A percentile compares a stretch with the other conserved stretches of the same genome.
Conservation (phyloP, 2,888 invertebrate genomes). For the Subacronicta megacephala region DNA sequence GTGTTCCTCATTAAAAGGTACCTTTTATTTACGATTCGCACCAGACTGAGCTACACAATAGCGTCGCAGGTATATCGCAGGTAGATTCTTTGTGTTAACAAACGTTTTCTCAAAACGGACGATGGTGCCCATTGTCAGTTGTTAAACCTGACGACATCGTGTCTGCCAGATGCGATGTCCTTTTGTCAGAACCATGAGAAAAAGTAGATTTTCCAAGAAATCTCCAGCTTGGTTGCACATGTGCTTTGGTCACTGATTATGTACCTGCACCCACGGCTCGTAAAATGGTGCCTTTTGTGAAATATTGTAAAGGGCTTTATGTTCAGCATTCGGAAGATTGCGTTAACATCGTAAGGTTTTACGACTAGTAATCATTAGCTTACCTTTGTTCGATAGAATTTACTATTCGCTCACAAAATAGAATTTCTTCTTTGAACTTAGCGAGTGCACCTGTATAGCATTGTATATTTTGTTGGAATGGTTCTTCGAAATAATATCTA, state of each 20-base stretch:
- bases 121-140: constrained; percentile 65
- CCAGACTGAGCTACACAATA: constrained; percentile 42
- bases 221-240: constrained; percentile 71
- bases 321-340: constrained; percentile 41
- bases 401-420: constrained; percentile 21
- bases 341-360: constrained; percentile 50
- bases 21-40: constrained; percentile 53
- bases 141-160: constrained; percentile 72
- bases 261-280: constrained; percentile 67
- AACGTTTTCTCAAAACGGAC: constrained; percentile 52
- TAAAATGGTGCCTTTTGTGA: constrained; percentile 64
- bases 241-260: constrained; percentile 63
- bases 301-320: constrained; percentile 44
- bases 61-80: constrained; percentile 68
- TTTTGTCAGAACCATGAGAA: constrained; percentile 70
- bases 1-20: constrained; percentile 41
- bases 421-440: constrained; percentile 14
- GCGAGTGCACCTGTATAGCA: constrained; percentile 18
- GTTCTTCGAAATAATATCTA: constrained; percentile 33
- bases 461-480: constrained; percentile 13
- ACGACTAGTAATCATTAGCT: constrained; percentile 52
- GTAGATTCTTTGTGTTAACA: constrained; percentile 63
- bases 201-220: constrained; percentile 73
- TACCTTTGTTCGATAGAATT: constrained; percentile 44
- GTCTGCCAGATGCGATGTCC: constrained; percentile 81